Base-by-base conservation (phyloP, 2,888 invertebrate species). In the Chydorus sphaericus region DNA sequence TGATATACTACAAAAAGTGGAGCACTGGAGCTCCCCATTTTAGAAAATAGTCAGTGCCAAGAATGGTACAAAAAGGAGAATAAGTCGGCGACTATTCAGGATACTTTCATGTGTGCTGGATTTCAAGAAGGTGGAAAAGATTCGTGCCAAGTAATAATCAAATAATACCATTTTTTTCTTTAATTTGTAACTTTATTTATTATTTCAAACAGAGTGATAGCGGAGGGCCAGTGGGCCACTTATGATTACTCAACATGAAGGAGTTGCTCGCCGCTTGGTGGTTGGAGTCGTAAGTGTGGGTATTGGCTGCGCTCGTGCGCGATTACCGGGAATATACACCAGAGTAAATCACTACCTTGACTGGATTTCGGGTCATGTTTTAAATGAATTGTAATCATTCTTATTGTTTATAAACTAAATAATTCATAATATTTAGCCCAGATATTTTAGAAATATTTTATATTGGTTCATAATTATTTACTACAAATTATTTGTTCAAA, bases 161-260 rank as follows among this genome's bases (percentile, higher is more conserved):
- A n/a, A n/a, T n/a, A n/a, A n/a, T n/a, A n/a, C n/a, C n/a, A n/a
- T n/a, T n/a, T n/a, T n/a, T n/a, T n/a, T n/a, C n/a, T n/a, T n/a
- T n/a, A n/a, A n/a, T n/a, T n/a, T n/a, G n/a, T n/a, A n/a, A n/a
- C n/a, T n/a, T n/a, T n/a, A n/a, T n/a, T n/a, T n/a, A n/a, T n/a
- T n/a, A n/a, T n/a, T n/a, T n/a, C n/a, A n/a, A n/a, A n/a, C 69
- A 89, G 88, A 87, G 88, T 65, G 90, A 90, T 69, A 89, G 89
- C 62, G 90, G 90, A 58, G 90, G n/a, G n/a, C n/a, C n/a, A n/a
- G n/a, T n/a, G n/a, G 90, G 51, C 90, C 90, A 0, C 73, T 90
- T 30, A 82, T 89, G 79, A 66, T 76, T 37, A 67, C n/a, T n/a
- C n/a, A n/a, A n/a, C n/a, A n/a, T n/a, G n/a, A 65, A 56, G 68